Base-by-base conservation (phyloP, 2,113 vertebrate species). In the Anseranas semipalmata region DNA sequence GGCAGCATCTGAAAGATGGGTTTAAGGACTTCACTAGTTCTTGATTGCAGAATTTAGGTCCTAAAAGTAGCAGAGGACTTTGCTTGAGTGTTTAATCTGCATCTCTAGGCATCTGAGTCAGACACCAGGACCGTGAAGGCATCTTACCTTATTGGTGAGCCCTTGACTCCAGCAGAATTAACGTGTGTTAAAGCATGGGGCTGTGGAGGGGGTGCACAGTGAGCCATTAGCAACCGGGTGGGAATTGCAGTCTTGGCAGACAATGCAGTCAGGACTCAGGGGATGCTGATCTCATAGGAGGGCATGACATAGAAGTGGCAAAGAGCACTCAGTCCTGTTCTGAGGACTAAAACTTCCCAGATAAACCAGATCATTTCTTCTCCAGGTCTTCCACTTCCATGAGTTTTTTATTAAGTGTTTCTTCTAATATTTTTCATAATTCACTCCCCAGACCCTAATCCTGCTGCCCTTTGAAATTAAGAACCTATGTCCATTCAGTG, bases 211-310 rank as follows among this genome's bases (percentile, higher is more conserved):
- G 60, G 35, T 48, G n/a, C 75, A 24, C 28, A 15, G 19, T 14
- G 65, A 70, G 27, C 75, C 75, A 70, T 75, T 56, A 89, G 35
- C 52, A 7, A 12, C n/a, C 1, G 3, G 41, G 33, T 3, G 62
- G 58, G 81, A 89, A 4, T 72, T 83, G 60, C 67, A 71, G 46
- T 17, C 55, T 71, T 91, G 76, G 79, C 52, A 53, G 76, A 60
- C 71, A 84, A 56, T n/a, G 71, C 59, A 74, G 45, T 48, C 35
- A 53, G 81, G 72, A 46, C 91, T 76, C 88, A 19, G 46, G 74
- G 87, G 78, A 90, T 37, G 85, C 56, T 93, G 81, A 91, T 83
- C 80, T 95, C 93, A 86, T 52, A 79, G 62, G 46, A 60, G 62
- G 4, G 41, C 15, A 28, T 45, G 65, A n/a, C 73, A 80, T 6